Base-by-base conservation (phyloP, 2,113 vertebrate species). In the Origma solitaria region DNA sequence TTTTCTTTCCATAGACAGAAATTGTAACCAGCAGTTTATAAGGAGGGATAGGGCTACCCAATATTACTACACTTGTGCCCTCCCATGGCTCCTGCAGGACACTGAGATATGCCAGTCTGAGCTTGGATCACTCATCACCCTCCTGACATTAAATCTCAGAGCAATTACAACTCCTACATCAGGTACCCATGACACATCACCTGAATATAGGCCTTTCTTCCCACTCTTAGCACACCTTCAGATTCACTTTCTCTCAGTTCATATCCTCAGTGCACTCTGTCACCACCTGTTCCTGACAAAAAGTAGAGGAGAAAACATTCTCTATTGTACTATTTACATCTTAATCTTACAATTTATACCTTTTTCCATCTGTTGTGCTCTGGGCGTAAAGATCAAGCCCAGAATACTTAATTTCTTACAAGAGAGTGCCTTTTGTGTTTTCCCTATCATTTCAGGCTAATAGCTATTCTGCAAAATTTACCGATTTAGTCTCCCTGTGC, bases 381-480 rank as follows among this genome's bases (percentile, higher is more conserved):
- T 49, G 49, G n/a, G 54, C 10, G 71, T 51, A 82, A 91, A 94
- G 49, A 86, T 47, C 57, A 81, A 95, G 45, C 21, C 38, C 53
- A 82, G 53, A 72, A 71, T 79, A 76, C 30, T 80, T 71, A 56
- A 73, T 96, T 81, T 93, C 75, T 94, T 84, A 85, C 24, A 70
- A 61, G 37, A 61, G 28, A 56, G 61, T 27, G 54, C 31, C 31
- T 92, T 91, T 76, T 82, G 42, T 82, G 35, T 64, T 88, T 96
- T 45, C 28, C 6, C 45, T 69, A 60, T 89, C 88, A 92, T 88
- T 96, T 88, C 71, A 68, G 35, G 31, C 49, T 92, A 90, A 94
- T 80, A 87, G 68, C 61, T 61, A 38, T 81, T 96, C 85, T 88
- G 44, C 27, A 85, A 62, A 94, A 93, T 90, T 66, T 78, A 75